Conservation (phyloP, 2,888 invertebrate genomes). For the Aplocera efformata region DNA sequence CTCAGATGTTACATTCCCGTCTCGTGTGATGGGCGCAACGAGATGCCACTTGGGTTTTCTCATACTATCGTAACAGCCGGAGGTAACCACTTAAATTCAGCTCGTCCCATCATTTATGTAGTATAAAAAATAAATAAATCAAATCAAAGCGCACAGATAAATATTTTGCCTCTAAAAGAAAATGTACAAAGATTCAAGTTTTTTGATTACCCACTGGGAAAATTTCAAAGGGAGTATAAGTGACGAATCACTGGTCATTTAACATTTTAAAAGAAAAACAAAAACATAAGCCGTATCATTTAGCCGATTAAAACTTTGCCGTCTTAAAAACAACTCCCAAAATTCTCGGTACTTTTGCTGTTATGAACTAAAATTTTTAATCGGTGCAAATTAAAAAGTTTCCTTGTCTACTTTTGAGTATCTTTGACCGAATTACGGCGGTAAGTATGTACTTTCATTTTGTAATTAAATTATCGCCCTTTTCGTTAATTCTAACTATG, state of each 20-base stretch:
- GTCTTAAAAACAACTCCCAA: slow-evolving; percentile 26
- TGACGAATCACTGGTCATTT: slow-evolving; percentile 30
- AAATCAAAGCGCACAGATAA: too few species aligned
- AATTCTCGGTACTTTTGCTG: slow-evolving; percentile 23
- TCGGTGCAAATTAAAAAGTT: slow-evolving; percentile 26
- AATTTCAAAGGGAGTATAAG: slow-evolving; percentile 11
- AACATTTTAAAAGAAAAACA: slow-evolving; percentile 28
- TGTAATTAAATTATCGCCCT: background rate
- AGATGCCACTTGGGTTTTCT: too few species aligned
- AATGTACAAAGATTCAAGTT: slow-evolving; percentile 5
- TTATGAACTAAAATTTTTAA: slow-evolving; percentile 22
- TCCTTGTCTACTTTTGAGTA: slow-evolving; percentile 7
- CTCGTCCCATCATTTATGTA: too few species aligned
- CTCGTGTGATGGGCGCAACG: too few species aligned
- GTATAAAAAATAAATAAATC: too few species aligned
- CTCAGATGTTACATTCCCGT: too few species aligned
- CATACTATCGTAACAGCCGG: too few species aligned
- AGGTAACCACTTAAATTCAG: too few species aligned
- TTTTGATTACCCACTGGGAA: slow-evolving; percentile 8
- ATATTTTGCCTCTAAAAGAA: slow-evolving; percentile 3
- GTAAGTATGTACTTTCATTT: background rate
- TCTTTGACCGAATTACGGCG: background rate
- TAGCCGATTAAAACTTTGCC: slow-evolving; percentile 29
- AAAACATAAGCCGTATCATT: slow-evolving; percentile 24
- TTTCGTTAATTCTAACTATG: too few species aligned